Base-by-base conservation (phyloP, 2,888 invertebrate species). In the Bimastos eiseni region DNA sequence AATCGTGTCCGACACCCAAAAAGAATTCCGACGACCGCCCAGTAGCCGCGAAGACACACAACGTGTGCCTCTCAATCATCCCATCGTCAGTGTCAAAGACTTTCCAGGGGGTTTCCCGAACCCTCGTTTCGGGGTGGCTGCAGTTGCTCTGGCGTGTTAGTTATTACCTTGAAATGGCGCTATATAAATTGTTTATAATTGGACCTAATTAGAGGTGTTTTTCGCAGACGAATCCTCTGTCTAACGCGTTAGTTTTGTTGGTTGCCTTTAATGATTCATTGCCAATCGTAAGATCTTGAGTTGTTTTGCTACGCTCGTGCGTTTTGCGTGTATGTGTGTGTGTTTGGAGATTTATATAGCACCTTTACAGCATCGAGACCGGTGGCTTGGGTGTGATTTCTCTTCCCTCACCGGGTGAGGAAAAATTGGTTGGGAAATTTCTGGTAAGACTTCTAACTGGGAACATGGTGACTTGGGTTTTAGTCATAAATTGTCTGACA, bases 1-100 rank as follows among this genome's bases (percentile, higher is more conserved):
- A 94, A 95, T 92, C 95, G 95, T 92, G 94, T 95, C 90, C 95
- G 94, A 91, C 93, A 93, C 89, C 93, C 94, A 30, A 92, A 93
- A 90, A 94, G 94, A 91, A 90, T 93, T 70, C 93, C 93, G 38
- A 92, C 92, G 91, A 93, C 92, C 34, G 90, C 88, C 44, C 90
- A 90, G 90, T 90, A 86, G 17, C 37, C 36, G 36, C 24, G 36
- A 8, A n/a, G 70, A 70, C n/a, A n/a, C 5, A n/a, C 30, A 11
- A 11, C 30, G 17, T 8, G n/a, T n/a, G 30, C 70, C n/a, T 70
- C 70, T 4, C 70, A 24, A 49, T 49, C 70, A 70, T 70, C 30
- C 70, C 70, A 70, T 70, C 70, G 70, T n/a, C 30, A 30, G 70
- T 70, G 30, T 70, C 17, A 49, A 41, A 49, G 70, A 70, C 70